phyloP scores from a whole-genome alignment of 2,888 invertebrate species.

The Tuta absoluta region DNA sequence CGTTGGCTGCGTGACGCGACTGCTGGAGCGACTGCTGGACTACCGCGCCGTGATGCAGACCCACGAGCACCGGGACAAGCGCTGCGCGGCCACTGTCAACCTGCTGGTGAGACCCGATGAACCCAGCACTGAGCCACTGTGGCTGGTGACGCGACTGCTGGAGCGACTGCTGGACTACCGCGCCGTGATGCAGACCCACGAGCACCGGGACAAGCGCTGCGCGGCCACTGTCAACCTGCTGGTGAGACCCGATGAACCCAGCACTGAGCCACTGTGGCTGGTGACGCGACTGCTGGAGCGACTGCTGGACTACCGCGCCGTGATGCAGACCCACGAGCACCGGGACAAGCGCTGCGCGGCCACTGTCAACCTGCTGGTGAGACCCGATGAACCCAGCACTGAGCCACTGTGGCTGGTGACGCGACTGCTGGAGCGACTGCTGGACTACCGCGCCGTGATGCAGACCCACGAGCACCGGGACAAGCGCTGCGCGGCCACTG shows the following conservation, averaged over 20 bases:
- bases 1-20: conserved; percentile 93
- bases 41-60: conserved; percentile 97
- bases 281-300: conserved; percentile 94
- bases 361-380: no score
- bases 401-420: conserved; percentile 52
- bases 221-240: conserved; percentile 87
- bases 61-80: conserved; percentile 95
- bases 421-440: conserved; percentile 87
- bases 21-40: conserved; percentile 93
- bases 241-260: no score
- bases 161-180: conserved; percentile 96
- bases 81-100: conserved; percentile 98
- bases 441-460: conserved; percentile 97
- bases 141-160: conserved; percentile 79
- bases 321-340: conserved; percentile 98
- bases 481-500: conserved; percentile 51
- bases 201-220: conserved; percentile 97
- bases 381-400: no score
- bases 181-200: conserved; percentile 97
- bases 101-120: conserved; percentile 67
- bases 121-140: no score
- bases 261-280: no score
- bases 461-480: conserved; percentile 98
- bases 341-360: conserved; percentile 82
- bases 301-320: conserved; percentile 95